Conservation (phyloP, 2,888 invertebrate species). For the Spodoptera picta region DNA sequence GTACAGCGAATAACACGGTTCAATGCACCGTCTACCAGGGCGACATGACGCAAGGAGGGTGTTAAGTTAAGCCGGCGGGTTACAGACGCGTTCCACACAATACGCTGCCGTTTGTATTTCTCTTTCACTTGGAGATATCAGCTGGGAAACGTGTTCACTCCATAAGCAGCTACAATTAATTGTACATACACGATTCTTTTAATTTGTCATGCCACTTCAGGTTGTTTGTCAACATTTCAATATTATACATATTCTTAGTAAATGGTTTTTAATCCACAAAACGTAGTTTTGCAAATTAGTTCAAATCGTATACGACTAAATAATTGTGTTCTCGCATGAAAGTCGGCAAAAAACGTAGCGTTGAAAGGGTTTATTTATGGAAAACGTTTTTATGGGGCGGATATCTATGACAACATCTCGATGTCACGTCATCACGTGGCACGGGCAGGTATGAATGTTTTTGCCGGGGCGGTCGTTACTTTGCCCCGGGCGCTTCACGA, state of each 20-base stretch:
- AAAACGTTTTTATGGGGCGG: constrained; percentile 38
- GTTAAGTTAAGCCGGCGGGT: constrained; percentile 50
- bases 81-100: constrained; percentile 39
- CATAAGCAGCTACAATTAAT: too few relatives aligned
- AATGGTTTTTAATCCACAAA: too few relatives aligned
- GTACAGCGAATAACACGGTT: constrained; percentile 54
- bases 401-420: constrained; percentile 25
- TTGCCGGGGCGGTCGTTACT: constrained; percentile 41
- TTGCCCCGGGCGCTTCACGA: constrained; percentile 17
- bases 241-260: too few relatives aligned
- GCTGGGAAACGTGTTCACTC: constrained; percentile 6
- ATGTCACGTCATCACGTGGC: constrained; percentile 49
- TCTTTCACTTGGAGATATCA: constrained; percentile 26
- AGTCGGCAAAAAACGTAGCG: constrained; percentile 24
- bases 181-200: too few relatives aligned
- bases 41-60: constrained; percentile 48
- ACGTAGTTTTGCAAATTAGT: too few relatives aligned
- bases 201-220: too few relatives aligned
- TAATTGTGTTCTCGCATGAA: constrained; percentile 2
- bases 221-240: too few relatives aligned
- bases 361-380: constrained; percentile 39
- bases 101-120: constrained; percentile 27
- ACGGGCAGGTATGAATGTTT: constrained; percentile 45
- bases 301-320: too few relatives aligned
- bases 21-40: constrained; percentile 56